Evolutionary conservation across 2,797 vertebrate genomes (phyloP).

Genomic region (Diplodus sargus): DNA sequence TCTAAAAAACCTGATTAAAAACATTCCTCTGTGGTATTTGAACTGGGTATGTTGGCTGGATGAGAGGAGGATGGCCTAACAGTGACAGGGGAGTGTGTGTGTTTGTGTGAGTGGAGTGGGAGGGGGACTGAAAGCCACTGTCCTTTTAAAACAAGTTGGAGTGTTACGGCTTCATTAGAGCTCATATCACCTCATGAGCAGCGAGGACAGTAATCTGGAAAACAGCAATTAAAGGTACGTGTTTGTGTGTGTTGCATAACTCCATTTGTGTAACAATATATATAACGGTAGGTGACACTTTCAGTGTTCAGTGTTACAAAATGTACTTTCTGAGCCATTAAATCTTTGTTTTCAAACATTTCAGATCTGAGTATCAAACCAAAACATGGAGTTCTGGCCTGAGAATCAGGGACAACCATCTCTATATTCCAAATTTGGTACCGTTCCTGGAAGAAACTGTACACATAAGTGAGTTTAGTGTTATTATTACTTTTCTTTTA

Average conservation of each 20-base stretch:
- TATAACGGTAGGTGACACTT: not conserved
- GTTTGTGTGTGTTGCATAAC: not conserved
- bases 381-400: constrained; percentile 81
- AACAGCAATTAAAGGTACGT: constrained; percentile 63
- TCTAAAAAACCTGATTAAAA: constrained; percentile 58
- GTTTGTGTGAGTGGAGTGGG: constrained; percentile 55
- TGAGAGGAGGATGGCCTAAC: constrained; percentile 47
- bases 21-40: constrained; percentile 50
- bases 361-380: constrained; percentile 56
- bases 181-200: constrained; percentile 52
- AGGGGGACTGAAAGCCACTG: constrained; percentile 63
- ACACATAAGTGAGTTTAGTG: constrained; percentile 75
- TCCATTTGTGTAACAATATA: constrained; percentile 1
- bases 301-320: no score
- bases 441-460: constrained; percentile 76
- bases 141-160: constrained; percentile 77
- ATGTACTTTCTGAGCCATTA: not conserved
- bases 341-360: not conserved
- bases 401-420: constrained; percentile 71
- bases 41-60: constrained; percentile 32
- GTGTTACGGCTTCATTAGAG: constrained; percentile 69
- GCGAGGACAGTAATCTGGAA: constrained; percentile 35
- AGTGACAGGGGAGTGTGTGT: constrained; percentile 37
- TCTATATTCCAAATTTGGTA: constrained; percentile 74
- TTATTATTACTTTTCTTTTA: not conserved